Conservation (phyloP, 2,113 vertebrate species). For the Corydoras sp. region DNA sequence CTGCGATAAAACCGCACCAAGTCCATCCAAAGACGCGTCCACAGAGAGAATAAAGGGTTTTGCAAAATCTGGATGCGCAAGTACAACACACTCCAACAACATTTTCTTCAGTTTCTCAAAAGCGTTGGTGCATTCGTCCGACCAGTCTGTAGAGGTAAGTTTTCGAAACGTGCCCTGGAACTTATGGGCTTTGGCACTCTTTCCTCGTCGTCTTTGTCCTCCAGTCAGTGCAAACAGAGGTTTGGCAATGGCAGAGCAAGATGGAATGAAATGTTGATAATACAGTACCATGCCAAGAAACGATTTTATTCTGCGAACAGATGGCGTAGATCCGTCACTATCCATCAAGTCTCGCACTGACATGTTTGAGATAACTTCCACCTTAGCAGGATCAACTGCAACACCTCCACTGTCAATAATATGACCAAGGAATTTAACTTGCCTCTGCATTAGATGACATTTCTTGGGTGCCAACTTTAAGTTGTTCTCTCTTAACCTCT, state of each 20-base stretch:
- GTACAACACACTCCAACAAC: conserved; percentile 19
- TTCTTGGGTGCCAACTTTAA: background rate
- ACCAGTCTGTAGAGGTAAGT: conserved; percentile 28
- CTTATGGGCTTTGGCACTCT: conserved; percentile 12
- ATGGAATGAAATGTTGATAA: conserved; percentile 31
- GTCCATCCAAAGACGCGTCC: conserved; percentile 21
- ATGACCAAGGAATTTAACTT: background rate
- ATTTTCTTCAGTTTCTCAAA: background rate
- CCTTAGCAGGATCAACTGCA: conserved; percentile 7
- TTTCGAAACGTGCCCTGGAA: background rate
- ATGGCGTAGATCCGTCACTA: conserved; percentile 18
- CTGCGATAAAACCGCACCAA: conserved; percentile 30
- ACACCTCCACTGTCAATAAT: background rate
- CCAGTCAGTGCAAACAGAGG: conserved; percentile 24
- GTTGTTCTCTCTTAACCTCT: background rate
- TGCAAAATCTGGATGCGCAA: conserved; percentile 26
- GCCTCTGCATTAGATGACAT: background rate
- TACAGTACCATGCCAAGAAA: conserved; percentile 38
- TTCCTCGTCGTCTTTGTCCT: no score
- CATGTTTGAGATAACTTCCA: background rate
- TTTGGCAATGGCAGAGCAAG: conserved; percentile 18
- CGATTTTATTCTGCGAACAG: conserved; percentile 20
- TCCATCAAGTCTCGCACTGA: background rate
- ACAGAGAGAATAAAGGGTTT: conserved; percentile 28
- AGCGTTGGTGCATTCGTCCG: background rate